Evolutionary conservation across 2,888 invertebrate genomes (phyloP), one percentile per base, ranked within the genome.

Genomic region (Scaptomyza flava): DNA sequence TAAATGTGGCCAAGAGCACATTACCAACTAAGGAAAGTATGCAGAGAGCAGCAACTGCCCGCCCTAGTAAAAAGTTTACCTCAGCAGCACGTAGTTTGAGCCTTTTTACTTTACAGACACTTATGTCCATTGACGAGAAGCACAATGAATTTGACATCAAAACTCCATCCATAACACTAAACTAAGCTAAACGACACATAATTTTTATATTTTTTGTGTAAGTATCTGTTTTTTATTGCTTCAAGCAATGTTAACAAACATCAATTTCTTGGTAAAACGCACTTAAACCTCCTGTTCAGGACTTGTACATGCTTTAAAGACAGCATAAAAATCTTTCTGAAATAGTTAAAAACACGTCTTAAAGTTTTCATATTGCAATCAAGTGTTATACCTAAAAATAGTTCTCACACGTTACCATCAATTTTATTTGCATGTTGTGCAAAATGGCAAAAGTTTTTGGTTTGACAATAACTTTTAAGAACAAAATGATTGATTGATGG

Each of bases 51-150:
- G 30, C 31, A 42, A 34, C 30, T 52, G 48, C 14, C 33, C 47
- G 48, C 14, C 30, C 43, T n/a, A 41, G 36, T 43, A 14, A 51
- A 74, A 73, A 73, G 38, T 65, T 74, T 50, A 56, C 42, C 50
- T 51, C 27, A n/a, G 34, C 33, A 33, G 34, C 33, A 33, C 52
- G 45, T 43, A 50, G 36, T 12, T 27, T 38, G 33, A 47, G 60
- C 9, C 58, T 50, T 67, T 67, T 50, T 27, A 65, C 66, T 56
- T 56, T 23, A 30, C 65, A 11, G 20, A 46, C 65, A 65, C 57
- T 65, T 65, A 41, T 42, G 17, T 50, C 42, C 51, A 51, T n/a
- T 20, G 41, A 27, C n/a, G 14, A 27, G 38, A n/a, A 30, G 66
- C 31, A 34, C 51, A 58, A 52, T 52, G 41, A 46, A 33, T 57